Percentiles rank a stretch among this genome's conserved stretches.
phyloP scores from a whole-genome alignment of 2,797 vertebrate species.

The Mastacembelus armatus region DNA sequence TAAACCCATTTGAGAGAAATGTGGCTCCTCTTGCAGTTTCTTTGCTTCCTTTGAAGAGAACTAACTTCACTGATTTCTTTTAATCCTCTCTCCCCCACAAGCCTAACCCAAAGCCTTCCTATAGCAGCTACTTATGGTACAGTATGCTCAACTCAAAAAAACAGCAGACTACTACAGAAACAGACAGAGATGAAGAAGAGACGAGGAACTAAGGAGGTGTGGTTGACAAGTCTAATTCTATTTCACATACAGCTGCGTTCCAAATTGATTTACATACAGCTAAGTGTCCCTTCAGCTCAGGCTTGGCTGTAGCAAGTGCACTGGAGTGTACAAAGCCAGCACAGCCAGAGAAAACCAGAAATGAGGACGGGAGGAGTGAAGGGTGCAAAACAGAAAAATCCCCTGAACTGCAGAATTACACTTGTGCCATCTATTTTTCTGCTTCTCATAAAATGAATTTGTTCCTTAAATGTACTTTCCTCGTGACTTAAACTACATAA shows the following conservation, averaged over 20 bases:
- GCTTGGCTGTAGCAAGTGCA: conserved; percentile 55
- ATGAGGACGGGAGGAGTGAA: conserved; percentile 38
- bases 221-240: conserved; percentile 82
- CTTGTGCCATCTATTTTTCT: conserved; percentile 46
- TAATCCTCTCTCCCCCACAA: conserved; percentile 69
- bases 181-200: conserved; percentile 47
- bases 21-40: conserved; percentile 51
- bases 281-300: conserved; percentile 73
- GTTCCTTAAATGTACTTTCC: no score
- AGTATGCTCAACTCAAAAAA: conserved; percentile 50
- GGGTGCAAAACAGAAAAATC: conserved; percentile 49
- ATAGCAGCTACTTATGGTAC: conserved; percentile 65
- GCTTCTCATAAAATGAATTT: no score
- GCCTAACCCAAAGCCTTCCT: conserved; percentile 72
- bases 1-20: conserved; percentile 74
- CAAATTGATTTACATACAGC: conserved; percentile 83
- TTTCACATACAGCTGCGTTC: conserved; percentile 75
- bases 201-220: conserved; percentile 70
- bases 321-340: conserved; percentile 46
- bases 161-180: conserved; percentile 37
- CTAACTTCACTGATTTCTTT: conserved; percentile 79
- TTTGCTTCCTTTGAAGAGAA: conserved; percentile 76
- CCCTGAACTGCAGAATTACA: conserved; percentile 54
- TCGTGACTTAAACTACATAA: no score
- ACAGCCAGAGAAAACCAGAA: conserved; percentile 44